A percentile compares a stretch with the other conserved stretches of the same genome.
Conservation (phyloP, 2,797 vertebrate species). For the Columba guinea region DNA sequence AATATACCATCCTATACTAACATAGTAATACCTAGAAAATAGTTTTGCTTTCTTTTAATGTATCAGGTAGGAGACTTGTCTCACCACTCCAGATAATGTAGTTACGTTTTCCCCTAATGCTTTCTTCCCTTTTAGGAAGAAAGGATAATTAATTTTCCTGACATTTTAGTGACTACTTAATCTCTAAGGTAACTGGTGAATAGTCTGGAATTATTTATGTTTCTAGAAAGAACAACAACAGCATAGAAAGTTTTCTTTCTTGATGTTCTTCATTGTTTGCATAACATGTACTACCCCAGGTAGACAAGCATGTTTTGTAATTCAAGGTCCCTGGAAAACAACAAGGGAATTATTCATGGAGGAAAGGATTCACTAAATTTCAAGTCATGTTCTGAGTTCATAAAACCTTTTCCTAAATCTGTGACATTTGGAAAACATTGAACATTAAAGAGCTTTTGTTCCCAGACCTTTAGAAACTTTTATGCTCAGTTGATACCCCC, state of each 20-base stretch:
- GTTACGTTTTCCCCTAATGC: background rate
- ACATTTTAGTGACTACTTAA: background rate
- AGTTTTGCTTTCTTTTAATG: background rate
- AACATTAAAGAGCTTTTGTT: background rate
- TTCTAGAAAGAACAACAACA: constrained; percentile 1
- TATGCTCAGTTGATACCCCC: background rate
- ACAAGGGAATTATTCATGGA: background rate
- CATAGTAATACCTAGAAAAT: background rate
- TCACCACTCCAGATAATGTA: background rate
- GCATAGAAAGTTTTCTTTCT: background rate
- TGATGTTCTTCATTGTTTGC: background rate
- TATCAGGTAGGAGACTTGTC: background rate
- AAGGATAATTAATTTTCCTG: constrained; percentile 4
- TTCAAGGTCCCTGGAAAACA: background rate
- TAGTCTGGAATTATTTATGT: background rate
- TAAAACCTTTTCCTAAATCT: constrained; percentile 1
- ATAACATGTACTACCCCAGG: background rate
- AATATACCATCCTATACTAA: background rate
- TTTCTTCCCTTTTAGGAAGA: background rate
- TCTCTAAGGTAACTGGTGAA: constrained; percentile 15
- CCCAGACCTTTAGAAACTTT: background rate
- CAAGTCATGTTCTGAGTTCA: background rate
- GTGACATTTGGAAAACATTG: constrained; percentile 2
- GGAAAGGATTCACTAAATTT: background rate
- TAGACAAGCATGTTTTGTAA: background rate